Evolutionary conservation across 2,888 invertebrate species (phyloP).

Genomic region (Smittia sp.): DNA sequence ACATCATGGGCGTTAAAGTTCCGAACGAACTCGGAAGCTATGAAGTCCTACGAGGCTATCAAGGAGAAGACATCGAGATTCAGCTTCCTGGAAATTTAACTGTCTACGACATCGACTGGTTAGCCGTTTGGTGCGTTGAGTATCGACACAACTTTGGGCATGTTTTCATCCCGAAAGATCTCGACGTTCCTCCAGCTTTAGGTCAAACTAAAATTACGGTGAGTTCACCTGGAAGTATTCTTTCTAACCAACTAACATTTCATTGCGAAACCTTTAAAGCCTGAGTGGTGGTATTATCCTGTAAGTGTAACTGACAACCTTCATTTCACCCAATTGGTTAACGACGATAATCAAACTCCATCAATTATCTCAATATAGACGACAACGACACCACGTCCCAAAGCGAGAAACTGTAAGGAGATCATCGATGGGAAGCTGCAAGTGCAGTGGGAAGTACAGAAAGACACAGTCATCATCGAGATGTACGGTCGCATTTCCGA

Average conservation of each 20-base stretch:
- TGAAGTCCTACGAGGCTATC: slow-evolving; percentile 77
- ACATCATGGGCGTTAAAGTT: slow-evolving; percentile 69
- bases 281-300: slow-evolving; percentile 90
- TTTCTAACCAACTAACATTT: slow-evolving; percentile 37
- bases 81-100: slow-evolving; percentile 80
- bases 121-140: slow-evolving; percentile 88
- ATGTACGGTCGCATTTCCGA: slow-evolving; percentile 74
- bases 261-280: slow-evolving; percentile 57
- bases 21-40: slow-evolving; percentile 86
- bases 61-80: slow-evolving; percentile 89
- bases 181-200: slow-evolving; percentile 86
- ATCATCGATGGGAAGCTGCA: slow-evolving; percentile 78
- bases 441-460: slow-evolving; percentile 81
- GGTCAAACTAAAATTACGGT: slow-evolving; percentile 90
- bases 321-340: background rate
- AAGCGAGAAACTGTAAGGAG: slow-evolving; percentile 77
- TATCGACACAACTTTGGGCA: slow-evolving; percentile 89
- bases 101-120: slow-evolving; percentile 85
- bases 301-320: slow-evolving; percentile 61
- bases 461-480: slow-evolving; percentile 72
- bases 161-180: slow-evolving; percentile 78
- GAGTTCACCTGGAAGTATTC: slow-evolving; percentile 51
- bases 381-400: slow-evolving; percentile 69
- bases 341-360: background rate
- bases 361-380: slow-evolving; percentile 57